Base-by-base conservation (phyloP, 2,888 invertebrate genomes). In the Anthrax anthrax region DNA sequence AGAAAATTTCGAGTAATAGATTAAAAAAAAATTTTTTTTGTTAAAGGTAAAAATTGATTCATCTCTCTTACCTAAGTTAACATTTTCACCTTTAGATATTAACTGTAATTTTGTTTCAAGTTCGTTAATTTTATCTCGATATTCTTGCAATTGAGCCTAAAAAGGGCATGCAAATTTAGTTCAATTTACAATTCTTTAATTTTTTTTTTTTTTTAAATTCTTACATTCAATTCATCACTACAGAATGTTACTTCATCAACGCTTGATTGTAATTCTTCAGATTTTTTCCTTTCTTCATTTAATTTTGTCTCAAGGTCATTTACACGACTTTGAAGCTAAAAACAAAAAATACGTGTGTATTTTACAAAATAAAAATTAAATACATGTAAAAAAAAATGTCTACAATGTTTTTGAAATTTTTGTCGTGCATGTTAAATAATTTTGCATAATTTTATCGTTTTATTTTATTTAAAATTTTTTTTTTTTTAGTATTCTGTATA, bases 161-260 rank as follows among this genome's bases (percentile, higher is more conserved):
- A 47, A 23, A 23, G n/a, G n/a, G n/a, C n/a, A n/a, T n/a, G n/a
- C n/a, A 23, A 23, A 23, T 23, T 23, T 23, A 23, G 23, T 23
- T 23, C 23, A 23, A 23, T 23, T 23, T 23, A 6, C 23, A 6
- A 6, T 23, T 23, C 23, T 23, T 23, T 23, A 8, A 23, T 6
- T 8, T 23, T 8, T 23, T 23, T 23, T 23, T 23, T 4, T 23
- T 27, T 27, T 23, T 38, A 39, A 13, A 44, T 16, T 60, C 68
- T 72, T 75, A 91, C 90, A 77, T 89, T 84, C 55, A 88, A 75
- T 64, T 94, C 94, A 60, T 84, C 84, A 64, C 86, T 89, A 57
- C 80, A 80, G 58, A 94, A 84, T 40, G 85, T 81, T 56, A 90
- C 90, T 64, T 96, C 95, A 70, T 95, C 95, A 52, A 88, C 81